phyloP scores from a whole-genome alignment of 2,113 vertebrate species.

The Suncus etruscus region DNA sequence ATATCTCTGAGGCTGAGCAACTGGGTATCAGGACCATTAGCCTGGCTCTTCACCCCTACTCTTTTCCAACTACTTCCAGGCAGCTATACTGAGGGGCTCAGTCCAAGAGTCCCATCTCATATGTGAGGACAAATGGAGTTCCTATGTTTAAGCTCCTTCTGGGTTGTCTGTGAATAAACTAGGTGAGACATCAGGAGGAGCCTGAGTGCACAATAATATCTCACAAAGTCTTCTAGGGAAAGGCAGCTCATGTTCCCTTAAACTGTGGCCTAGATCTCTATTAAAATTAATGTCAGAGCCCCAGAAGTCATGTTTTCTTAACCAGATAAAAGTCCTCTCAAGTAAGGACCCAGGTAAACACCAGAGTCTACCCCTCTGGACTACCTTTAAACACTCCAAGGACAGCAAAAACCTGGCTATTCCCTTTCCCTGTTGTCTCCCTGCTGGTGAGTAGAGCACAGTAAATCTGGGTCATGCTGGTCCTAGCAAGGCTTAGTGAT shows the following conservation, averaged over 20 bases:
- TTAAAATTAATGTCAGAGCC: background rate
- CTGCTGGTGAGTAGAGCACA: too few relatives aligned
- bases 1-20: background rate
- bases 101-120: background rate
- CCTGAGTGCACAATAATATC: background rate
- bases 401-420: background rate
- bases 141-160: background rate
- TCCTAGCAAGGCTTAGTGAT: background rate
- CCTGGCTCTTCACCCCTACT: background rate
- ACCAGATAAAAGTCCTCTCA: background rate
- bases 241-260: background rate
- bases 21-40: background rate
- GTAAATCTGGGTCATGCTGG: too few relatives aligned
- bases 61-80: slow-evolving; percentile 1
- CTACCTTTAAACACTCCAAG: background rate
- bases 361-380: too few relatives aligned
- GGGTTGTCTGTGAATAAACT: background rate
- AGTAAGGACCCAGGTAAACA: too few relatives aligned
- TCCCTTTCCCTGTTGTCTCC: background rate
- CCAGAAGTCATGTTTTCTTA: background rate
- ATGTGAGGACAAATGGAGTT: background rate
- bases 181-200: background rate
- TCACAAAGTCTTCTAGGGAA: background rate
- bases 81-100: background rate
- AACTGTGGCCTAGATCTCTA: background rate